Evolutionary conservation across 2,888 invertebrate genomes (phyloP).

Genomic region (Andrena flavipes): DNA sequence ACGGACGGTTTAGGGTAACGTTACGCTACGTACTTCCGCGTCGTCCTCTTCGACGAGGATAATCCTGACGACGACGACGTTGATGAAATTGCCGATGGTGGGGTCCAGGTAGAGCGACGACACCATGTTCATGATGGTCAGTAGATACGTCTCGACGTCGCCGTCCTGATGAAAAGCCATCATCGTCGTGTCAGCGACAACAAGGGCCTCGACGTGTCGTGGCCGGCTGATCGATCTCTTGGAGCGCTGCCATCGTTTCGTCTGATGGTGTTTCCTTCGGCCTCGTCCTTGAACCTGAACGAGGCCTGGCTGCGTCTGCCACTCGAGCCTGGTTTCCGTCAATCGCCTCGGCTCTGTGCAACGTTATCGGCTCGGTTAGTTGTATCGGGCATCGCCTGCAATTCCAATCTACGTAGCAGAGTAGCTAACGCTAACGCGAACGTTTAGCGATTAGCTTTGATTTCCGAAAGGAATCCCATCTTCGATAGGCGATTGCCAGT

Average conservation of each 20-base stretch:
- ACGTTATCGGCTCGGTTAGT: not conserved
- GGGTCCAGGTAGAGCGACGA: slow-evolving; percentile 94
- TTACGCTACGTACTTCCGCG: slow-evolving; percentile 86
- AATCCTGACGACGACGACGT: slow-evolving; percentile 95
- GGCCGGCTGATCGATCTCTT: slow-evolving; percentile 90
- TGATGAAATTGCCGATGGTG: slow-evolving; percentile 95
- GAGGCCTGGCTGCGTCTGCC: slow-evolving; percentile 86
- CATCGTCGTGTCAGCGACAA: slow-evolving; percentile 96
- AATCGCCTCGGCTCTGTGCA: slow-evolving; percentile 80
- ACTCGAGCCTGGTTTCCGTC: slow-evolving; percentile 86
- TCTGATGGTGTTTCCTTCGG: slow-evolving; percentile 73
- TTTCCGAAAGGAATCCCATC: slow-evolving; percentile 11
- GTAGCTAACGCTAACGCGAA: slow-evolving; percentile 8
- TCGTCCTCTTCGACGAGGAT: slow-evolving; percentile 90
- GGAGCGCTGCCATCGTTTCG: slow-evolving; percentile 76
- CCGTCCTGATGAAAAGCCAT: slow-evolving; percentile 93
- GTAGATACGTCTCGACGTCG: slow-evolving; percentile 93
- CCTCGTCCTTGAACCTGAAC: slow-evolving; percentile 85
- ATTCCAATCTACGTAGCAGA: slow-evolving; percentile 27
- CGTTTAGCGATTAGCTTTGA: slow-evolving; percentile 5
- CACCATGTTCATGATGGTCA: slow-evolving; percentile 97
- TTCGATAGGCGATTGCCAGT: slow-evolving; percentile 5
- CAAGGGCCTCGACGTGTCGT: slow-evolving; percentile 93
- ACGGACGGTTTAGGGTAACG: not conserved
- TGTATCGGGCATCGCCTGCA: not conserved